These are phyloP conservation scores for Brachyptera risi DNA, from an alignment of 2,888 invertebrate species.

Conservation along the genomic window DNA sequence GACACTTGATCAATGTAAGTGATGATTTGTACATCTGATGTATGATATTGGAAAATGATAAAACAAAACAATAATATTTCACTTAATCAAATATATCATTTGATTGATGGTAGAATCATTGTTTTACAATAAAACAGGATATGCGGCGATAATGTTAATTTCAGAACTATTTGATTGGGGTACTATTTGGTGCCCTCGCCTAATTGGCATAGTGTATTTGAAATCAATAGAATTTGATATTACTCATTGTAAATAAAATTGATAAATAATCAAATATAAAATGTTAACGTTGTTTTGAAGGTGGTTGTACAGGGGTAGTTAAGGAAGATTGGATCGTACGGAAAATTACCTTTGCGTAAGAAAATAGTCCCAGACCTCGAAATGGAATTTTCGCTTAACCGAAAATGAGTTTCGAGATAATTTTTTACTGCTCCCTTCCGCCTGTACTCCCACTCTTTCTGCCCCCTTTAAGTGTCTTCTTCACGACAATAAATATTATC, in stretches of 20 bases:
- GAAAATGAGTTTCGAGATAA: conserved; percentile 22
- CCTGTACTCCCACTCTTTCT: background rate
- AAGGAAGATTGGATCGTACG: conserved; percentile 27
- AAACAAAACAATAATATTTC: too few relatives aligned
- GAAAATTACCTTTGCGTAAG: conserved; percentile 26
- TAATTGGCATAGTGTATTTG: too few relatives aligned
- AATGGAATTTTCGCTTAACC: conserved; percentile 26
- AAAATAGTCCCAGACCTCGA: conserved; percentile 25
- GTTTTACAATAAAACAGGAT: background rate
- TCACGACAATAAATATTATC: background rate
- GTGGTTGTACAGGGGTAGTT: conserved; percentile 23
- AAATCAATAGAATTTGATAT: too few relatives aligned
- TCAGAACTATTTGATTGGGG: too few relatives aligned
- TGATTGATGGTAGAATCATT: background rate
- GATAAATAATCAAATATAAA: background rate
- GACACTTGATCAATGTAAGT: too few relatives aligned
- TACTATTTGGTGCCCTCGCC: too few relatives aligned
- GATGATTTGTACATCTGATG: too few relatives aligned
- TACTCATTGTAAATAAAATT: too few relatives aligned
- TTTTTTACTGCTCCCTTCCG: conserved; percentile 3
- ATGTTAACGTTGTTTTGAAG: background rate
- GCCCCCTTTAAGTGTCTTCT: conserved; percentile 6
- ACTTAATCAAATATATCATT: conserved; percentile 4
- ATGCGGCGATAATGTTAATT: too few relatives aligned
- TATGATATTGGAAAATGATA: too few relatives aligned